Evolutionary conservation across 2,888 invertebrate species (phyloP).

Genomic region (Plagiodera versicolora): DNA sequence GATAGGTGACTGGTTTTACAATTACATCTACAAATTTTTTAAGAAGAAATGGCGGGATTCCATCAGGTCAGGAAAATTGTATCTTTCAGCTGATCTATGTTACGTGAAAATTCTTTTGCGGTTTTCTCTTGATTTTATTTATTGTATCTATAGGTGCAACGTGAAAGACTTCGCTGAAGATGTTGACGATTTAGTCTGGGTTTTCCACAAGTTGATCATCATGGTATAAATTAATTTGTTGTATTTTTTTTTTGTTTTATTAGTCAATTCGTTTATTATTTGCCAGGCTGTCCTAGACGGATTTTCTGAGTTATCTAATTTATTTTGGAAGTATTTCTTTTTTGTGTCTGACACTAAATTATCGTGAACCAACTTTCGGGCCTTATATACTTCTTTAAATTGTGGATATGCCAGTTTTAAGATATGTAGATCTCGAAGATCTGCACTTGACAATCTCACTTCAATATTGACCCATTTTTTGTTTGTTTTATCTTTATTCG

Average conservation of each 20-base stretch:
- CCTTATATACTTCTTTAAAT: no score
- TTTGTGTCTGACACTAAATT: no score
- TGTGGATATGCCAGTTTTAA: no score
- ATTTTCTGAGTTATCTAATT: no score
- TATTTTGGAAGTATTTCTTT: no score
- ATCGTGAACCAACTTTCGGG: no score
- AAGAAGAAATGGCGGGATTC: not conserved
- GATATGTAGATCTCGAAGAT: no score
- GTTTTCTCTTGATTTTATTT: conserved; percentile 5
- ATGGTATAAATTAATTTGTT: not conserved
- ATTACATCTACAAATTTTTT: not conserved
- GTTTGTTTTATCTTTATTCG: not conserved
- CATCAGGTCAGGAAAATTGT: not conserved
- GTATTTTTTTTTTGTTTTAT: not conserved
- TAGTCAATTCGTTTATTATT: not conserved
- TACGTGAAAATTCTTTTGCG: not conserved
- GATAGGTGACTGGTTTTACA: not conserved
- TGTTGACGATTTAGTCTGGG: not conserved
- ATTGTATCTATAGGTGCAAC: conserved; percentile 1
- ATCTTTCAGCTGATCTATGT: conserved; percentile 6
- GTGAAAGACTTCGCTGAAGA: not conserved
- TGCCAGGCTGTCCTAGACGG: not conserved
- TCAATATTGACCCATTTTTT: not conserved
- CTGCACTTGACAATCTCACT: not conserved
- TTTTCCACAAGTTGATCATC: not conserved